Base-by-base conservation (phyloP, 2,797 vertebrate genomes). In the Nothura maculosa region DNA sequence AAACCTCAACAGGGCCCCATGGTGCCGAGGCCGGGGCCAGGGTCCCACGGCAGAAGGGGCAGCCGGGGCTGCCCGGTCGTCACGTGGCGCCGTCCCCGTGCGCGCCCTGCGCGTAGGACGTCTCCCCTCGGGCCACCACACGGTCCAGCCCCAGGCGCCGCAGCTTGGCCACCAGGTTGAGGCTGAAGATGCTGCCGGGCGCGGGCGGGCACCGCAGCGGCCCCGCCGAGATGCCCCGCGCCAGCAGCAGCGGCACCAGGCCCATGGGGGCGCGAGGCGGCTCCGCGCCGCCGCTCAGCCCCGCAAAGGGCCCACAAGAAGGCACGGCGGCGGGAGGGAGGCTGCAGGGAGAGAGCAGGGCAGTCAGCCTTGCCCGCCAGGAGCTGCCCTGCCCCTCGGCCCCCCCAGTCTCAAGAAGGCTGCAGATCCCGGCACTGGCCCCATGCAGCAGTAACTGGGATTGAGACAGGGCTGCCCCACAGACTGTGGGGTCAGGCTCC, bases 141-240 rank as follows among this genome's bases (percentile, higher is more conserved):
- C 94, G 97, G 95, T 98, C 97, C 94, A 99, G 84, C n/a, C 98
- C 98, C 79, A 99, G 97, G 54, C 91, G 93, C 87, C 85, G 96
- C 74, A 99, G 97, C 95, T 99, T 99, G 76, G 98, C 98, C 67
- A 99, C 98, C 87, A 99, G 91, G 96, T 98, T 98, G 94, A 98
- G 88, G 92, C 98, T 98, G 89, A 99, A 99, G 97, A 97, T 90
- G 89, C 92, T 98, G 87, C 85, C 96, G 50, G 24, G 38, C 60
- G 43, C 24, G 0, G 6, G 13, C 1, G 45, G 66, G 64, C 30
- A 79, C 6, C 3, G 24, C 72, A 55, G 55, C 52, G 16, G 3
- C 55, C 48, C 69, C 38, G 36, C 17, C 19, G 98, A 98, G 96
- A 98, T 99, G 86, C 98, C 98, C 16, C 10, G 97, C 69, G 98